Conservation (phyloP, 2,888 invertebrate species). For the Brachypterus glaber region DNA sequence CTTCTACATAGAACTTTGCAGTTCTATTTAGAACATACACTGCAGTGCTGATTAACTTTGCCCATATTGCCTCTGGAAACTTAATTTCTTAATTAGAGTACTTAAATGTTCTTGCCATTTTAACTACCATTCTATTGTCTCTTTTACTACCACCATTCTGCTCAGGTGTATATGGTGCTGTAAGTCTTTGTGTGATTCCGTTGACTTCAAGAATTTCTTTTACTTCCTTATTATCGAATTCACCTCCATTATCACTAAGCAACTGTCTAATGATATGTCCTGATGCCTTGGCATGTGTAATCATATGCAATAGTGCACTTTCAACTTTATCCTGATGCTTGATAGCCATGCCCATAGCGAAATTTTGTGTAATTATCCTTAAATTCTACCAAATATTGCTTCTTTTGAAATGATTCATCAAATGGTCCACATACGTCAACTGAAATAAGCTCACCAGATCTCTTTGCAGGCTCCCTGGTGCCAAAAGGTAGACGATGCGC, state of each 20-base stretch:
- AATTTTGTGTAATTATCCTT: conserved; percentile 17
- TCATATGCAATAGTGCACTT: conserved; percentile 18
- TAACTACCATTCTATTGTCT: conserved; percentile 23
- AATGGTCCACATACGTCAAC: conserved; percentile 12
- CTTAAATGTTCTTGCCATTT: conserved; percentile 24
- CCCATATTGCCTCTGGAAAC: conserved; percentile 22
- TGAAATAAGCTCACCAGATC: conserved; percentile 16
- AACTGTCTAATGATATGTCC: conserved; percentile 27
- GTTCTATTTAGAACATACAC: conserved; percentile 22
- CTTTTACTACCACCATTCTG: conserved; percentile 15
- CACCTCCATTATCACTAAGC: conserved; percentile 9
- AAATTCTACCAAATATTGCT: not conserved
- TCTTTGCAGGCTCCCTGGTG: conserved; percentile 13
- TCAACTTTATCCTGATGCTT: conserved; percentile 24
- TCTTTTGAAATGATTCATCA: conserved; percentile 18
- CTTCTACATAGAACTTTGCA: conserved; percentile 21
- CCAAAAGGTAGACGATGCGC: conserved; percentile 24
- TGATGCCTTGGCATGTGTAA: conserved; percentile 19
- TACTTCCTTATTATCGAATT: conserved; percentile 26
- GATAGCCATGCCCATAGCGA: conserved; percentile 22
- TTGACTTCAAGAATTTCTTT: conserved; percentile 13
- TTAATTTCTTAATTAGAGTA: conserved; percentile 21
- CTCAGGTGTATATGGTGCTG: not conserved
- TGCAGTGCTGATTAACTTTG: conserved; percentile 22
- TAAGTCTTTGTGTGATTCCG: conserved; percentile 4